phyloP scores from a whole-genome alignment of 2,113 vertebrate species.

The Notiomystis cincta region DNA sequence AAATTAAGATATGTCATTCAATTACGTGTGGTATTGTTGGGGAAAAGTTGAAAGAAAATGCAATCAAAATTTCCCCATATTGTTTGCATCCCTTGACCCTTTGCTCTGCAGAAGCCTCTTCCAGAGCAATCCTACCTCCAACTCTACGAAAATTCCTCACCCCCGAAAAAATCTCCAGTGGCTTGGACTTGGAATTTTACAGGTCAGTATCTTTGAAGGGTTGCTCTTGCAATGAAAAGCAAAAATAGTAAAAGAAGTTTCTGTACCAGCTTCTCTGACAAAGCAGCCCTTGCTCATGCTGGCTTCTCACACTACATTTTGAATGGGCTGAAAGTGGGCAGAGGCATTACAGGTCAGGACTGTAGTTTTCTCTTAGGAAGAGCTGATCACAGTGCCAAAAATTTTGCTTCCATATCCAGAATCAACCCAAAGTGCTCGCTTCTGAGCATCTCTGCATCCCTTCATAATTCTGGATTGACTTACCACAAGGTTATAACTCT shows the following conservation, averaged over 20 bases:
- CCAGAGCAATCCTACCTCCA: background rate
- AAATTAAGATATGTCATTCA: slow-evolving; percentile 49
- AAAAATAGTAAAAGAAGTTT: background rate
- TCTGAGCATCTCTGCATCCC: background rate
- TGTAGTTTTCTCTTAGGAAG: background rate
- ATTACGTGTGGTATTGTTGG: background rate
- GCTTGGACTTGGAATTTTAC: background rate
- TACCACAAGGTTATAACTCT: background rate
- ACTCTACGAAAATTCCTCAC: background rate
- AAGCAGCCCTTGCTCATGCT: background rate
- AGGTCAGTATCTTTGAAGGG: background rate
- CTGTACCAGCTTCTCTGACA: background rate
- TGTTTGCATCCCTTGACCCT: background rate
- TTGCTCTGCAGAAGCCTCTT: background rate
- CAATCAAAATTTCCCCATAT: background rate
- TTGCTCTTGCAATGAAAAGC: background rate
- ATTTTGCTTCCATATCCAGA: background rate
- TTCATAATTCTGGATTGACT: background rate
- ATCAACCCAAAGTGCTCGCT: fast-evolving
- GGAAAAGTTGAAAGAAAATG: slow-evolving; percentile 10
- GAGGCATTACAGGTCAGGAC: background rate
- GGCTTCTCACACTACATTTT: background rate
- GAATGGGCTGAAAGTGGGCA: background rate
- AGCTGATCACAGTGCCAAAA: background rate
- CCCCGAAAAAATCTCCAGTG: fast-evolving